Conservation (phyloP, 2,797 vertebrate species). For the Pelodytes ibericus region DNA sequence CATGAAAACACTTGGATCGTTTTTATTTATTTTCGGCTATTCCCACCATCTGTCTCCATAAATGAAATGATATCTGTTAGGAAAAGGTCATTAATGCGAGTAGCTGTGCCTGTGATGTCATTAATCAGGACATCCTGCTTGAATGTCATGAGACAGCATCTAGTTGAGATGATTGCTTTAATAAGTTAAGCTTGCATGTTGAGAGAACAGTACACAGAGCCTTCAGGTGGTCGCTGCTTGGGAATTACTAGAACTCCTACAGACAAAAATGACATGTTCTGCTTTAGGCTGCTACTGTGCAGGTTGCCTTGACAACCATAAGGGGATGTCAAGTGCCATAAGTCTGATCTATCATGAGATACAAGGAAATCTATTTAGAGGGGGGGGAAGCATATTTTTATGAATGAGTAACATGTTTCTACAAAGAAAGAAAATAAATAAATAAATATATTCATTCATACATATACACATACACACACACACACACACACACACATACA, state of each 20-base stretch:
- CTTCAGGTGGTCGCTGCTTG: constrained; percentile 6
- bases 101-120: background rate
- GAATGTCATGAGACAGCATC: background rate
- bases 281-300: no score
- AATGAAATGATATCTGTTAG: background rate
- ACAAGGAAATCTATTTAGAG: background rate
- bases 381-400: no score
- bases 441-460: no score
- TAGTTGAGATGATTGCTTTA: constrained; percentile 23
- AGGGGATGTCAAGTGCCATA: background rate
- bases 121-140: constrained; percentile 1
- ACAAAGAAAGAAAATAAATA: no score
- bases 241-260: background rate
- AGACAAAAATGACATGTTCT: constrained; percentile 10
- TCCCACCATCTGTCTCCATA: background rate
- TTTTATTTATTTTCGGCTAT: background rate
- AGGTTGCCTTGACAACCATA: constrained; percentile 31
- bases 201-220: constrained; percentile 6
- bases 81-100: constrained; percentile 23
- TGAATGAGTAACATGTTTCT: no score
- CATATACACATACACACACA: no score
- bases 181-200: constrained; percentile 7
- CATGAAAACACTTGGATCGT: no score
- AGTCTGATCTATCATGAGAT: background rate
- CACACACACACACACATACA: no score